A percentile compares a stretch with the other conserved stretches of the same genome.
Evolutionary conservation across 2,113 vertebrate genomes (phyloP).

Genomic region (Grus americana): DNA sequence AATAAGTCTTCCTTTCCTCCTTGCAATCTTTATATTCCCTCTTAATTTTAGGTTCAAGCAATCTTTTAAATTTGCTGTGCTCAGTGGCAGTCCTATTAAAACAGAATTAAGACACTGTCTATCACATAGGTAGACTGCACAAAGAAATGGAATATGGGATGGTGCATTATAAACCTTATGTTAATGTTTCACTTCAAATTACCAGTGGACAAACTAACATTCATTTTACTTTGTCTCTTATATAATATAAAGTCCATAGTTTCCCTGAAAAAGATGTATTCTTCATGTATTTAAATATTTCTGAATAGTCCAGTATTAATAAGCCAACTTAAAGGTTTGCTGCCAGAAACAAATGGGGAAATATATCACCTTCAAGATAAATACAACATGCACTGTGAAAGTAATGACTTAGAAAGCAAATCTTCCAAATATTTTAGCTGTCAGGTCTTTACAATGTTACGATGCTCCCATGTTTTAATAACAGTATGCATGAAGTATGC

Average conservation of each 20-base stretch:
- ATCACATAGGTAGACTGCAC: not conserved
- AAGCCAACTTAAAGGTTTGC: not conserved
- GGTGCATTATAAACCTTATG: not conserved
- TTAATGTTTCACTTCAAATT: not conserved
- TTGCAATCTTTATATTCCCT: not conserved
- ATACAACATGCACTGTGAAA: not conserved
- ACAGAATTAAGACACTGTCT: not conserved
- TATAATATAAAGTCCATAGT: not conserved
- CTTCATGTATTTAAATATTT: not conserved
- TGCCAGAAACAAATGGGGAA: not conserved
- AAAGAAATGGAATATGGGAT: not conserved
- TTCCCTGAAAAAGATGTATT: not conserved
- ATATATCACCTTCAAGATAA: not conserved
- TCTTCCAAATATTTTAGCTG: not conserved
- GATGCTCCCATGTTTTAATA: not conserved
- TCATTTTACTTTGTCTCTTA: not conserved
- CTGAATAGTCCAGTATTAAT: not conserved
- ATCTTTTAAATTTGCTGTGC: not conserved
- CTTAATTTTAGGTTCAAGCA: not conserved
- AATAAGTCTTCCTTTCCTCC: not conserved
- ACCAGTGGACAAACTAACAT: not conserved
- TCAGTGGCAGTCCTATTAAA: not conserved
- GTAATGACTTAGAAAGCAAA: not conserved
- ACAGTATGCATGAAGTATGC: not conserved
- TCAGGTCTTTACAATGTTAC: not conserved